phyloP scores from a whole-genome alignment of 2,888 invertebrate genomes.

The Cheilosia scutellata region DNA sequence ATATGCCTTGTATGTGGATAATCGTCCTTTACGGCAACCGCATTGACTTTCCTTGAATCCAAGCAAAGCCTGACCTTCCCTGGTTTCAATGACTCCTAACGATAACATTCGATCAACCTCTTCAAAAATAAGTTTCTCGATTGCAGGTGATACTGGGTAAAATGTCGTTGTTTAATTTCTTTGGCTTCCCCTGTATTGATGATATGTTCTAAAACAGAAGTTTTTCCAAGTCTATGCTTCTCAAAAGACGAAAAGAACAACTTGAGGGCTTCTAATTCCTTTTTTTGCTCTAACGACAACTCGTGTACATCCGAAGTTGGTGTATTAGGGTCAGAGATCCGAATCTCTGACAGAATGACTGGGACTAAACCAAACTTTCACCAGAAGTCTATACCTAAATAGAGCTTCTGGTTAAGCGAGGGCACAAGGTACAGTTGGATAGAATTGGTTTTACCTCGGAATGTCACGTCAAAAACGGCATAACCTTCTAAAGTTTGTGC shows the following conservation, averaged over 20 bases:
- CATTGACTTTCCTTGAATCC: too few species aligned
- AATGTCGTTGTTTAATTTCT: slow-evolving; percentile 65
- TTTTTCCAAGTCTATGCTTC: slow-evolving; percentile 59
- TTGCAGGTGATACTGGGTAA: too few species aligned
- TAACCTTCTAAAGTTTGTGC: slow-evolving; percentile 42
- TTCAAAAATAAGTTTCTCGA: too few species aligned
- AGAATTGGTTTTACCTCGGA: slow-evolving; percentile 12
- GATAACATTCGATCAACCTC: too few species aligned
- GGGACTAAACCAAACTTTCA: too few species aligned
- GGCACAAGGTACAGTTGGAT: slow-evolving; percentile 44
- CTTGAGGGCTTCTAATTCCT: not conserved
- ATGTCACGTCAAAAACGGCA: slow-evolving; percentile 14
- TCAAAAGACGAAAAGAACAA: slow-evolving; percentile 46
- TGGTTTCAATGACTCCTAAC: too few species aligned
- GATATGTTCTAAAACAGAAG: slow-evolving; percentile 39
- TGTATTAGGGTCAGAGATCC: not conserved
- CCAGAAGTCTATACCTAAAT: too few species aligned
- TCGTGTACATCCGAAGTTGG: not conserved
- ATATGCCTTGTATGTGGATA: too few species aligned
- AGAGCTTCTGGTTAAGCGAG: slow-evolving; percentile 30
- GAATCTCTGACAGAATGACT: slow-evolving; percentile 4
- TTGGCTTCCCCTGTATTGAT: slow-evolving; percentile 55
- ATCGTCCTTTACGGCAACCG: too few species aligned
- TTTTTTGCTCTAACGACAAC: not conserved
- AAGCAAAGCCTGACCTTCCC: too few species aligned